Conservation (phyloP, 2,113 vertebrate species). For the Greenwoodochromis staneri region DNA sequence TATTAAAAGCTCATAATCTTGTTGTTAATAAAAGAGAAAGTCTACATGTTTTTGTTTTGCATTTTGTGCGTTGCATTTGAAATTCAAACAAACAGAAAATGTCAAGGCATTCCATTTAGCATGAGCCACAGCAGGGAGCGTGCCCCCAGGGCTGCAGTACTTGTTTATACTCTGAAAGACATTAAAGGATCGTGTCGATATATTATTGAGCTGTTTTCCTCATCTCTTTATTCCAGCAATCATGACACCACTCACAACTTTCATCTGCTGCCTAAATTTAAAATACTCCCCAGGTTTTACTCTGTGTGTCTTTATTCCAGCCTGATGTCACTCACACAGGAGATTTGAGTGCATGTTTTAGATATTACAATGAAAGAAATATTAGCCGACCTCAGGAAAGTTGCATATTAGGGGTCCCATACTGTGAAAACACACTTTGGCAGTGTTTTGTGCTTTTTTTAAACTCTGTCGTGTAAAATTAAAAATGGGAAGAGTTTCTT, state of each 20-base stretch:
- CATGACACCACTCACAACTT: background rate
- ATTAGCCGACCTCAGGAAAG: background rate
- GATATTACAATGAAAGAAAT: background rate
- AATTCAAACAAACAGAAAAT: constrained; percentile 3
- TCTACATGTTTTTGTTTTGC: background rate
- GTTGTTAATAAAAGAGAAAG: background rate
- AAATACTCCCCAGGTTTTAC: background rate
- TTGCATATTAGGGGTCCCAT: background rate
- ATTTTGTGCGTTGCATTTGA: background rate
- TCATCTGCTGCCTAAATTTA: background rate
- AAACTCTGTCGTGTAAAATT: background rate
- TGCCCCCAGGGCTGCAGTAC: background rate
- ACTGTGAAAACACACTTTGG: background rate
- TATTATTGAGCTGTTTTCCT: constrained; percentile 39
- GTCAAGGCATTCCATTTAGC: constrained; percentile 4
- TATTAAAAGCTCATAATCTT: background rate
- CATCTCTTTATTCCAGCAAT: constrained; percentile 18
- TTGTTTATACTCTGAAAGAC: constrained; percentile 20
- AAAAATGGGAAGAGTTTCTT: background rate
- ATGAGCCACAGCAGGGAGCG: background rate
- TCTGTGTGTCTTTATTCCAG: background rate
- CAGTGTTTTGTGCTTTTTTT: background rate
- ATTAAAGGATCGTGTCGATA: constrained; percentile 20
- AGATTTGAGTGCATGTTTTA: background rate
- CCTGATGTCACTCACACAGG: background rate